A percentile compares a stretch with the other conserved stretches of the same genome.
Evolutionary conservation across 2,797 vertebrate genomes (phyloP).

Genomic region (Galago senegalensis): DNA sequence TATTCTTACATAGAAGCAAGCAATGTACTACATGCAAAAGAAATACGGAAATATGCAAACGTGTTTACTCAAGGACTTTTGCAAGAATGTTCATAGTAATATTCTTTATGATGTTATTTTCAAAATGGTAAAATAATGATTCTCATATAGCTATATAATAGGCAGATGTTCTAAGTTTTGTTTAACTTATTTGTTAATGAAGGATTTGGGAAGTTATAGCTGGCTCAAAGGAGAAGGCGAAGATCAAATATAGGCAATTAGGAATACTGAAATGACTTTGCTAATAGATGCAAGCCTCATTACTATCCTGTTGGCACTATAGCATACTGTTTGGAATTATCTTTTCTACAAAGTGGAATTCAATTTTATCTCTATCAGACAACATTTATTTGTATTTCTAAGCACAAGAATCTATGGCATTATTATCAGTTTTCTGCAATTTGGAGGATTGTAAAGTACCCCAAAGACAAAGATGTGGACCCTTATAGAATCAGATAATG

Average conservation of each 20-base stretch:
- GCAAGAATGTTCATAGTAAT: not conserved
- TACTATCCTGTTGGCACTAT: conserved; percentile 15
- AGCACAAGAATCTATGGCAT: not conserved
- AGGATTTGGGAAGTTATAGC: not conserved
- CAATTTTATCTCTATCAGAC: not conserved
- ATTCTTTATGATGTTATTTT: conserved; percentile 13
- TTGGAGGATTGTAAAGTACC: conserved; percentile 26
- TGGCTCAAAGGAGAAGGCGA: conserved; percentile 30
- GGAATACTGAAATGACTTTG: conserved; percentile 7
- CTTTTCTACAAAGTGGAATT: conserved; percentile 30
- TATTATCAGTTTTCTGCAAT: conserved; percentile 26
- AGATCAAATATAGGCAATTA: not conserved
- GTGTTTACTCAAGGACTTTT: not conserved
- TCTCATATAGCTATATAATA: not conserved
- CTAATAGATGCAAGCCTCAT: not conserved
- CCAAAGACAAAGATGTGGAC: not conserved
- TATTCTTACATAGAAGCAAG: not conserved
- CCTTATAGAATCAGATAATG: not conserved
- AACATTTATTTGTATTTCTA: conserved; percentile 48
- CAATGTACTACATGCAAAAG: not conserved
- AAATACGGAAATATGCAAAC: not conserved
- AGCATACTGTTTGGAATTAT: not conserved
- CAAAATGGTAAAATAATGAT: conserved; percentile 16
- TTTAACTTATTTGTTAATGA: conserved; percentile 44
- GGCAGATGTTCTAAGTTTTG: not conserved